Conservation (phyloP, 2,888 invertebrate species). For the Agonopterix subpropinquella region DNA sequence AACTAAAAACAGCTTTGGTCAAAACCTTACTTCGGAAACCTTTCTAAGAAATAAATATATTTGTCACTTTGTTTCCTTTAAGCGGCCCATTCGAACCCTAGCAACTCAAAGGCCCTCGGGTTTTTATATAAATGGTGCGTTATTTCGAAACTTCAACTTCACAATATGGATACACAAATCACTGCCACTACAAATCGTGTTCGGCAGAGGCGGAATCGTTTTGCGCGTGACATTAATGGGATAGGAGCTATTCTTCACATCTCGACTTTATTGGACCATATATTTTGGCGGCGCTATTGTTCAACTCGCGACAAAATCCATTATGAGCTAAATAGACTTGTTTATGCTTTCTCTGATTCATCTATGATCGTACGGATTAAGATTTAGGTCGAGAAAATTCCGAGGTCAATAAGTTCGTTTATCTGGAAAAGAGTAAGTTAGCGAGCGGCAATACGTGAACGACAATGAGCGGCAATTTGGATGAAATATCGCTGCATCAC, state of each 20-base stretch:
- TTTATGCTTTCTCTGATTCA: conserved; percentile 1
- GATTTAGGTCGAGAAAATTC: no score
- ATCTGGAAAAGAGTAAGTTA: no score
- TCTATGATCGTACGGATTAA: no score
- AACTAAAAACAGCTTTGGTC: background rate
- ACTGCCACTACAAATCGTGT: conserved; percentile 52
- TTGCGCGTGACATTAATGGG: conserved; percentile 63
- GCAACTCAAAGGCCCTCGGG: background rate
- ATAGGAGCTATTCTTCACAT: conserved; percentile 58
- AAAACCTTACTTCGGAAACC: background rate
- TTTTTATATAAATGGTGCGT: conserved; percentile 25
- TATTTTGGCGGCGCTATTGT: conserved; percentile 35
- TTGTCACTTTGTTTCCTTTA: background rate
- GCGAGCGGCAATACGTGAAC: no score
- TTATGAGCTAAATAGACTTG: conserved; percentile 14
- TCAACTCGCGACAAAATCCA: conserved; percentile 17
- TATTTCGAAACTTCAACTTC: conserved; percentile 37
- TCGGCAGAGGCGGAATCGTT: conserved; percentile 43
- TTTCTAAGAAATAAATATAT: background rate
- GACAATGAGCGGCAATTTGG: no score
- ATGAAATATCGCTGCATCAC: no score
- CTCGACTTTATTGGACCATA: conserved; percentile 56
- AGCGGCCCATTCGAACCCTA: background rate
- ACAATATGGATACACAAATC: conserved; percentile 51
- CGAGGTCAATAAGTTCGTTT: no score